Base-by-base conservation (phyloP, 37 sponge, comb jelly and placozoan species). In the Eunapius fragilis region DNA sequence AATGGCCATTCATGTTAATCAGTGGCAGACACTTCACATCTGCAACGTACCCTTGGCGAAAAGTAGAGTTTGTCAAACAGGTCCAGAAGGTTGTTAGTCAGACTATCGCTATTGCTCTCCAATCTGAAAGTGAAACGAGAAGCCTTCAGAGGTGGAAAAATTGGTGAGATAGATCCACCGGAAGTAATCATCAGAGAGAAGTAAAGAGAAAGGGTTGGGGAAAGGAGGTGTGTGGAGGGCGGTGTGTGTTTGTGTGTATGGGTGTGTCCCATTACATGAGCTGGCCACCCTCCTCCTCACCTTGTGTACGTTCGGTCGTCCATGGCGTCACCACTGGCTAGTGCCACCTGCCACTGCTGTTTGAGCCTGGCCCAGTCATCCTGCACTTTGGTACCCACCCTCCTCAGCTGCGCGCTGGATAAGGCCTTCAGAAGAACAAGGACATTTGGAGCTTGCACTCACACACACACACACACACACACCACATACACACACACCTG, bases 41-140 rank as follows among this genome's bases (percentile, higher is more conserved):
- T 35, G 6, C n/a, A 67, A 37, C 88, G 58, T 67, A 88, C 92
- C 72, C 75, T 87, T 25, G 85, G 88, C 0, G 82, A 49, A 41
- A 87, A 80, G 84, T 73, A 92, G 32, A 92, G 85, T 28, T n/a
- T 67, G 30, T 92, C 85, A 88, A 81, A 92, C 26, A 92, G 68
- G 37, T 75, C 68, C n/a, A 70, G 33, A 0, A 92, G 67, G 28
- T 80, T 80, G 10, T 79, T 77, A 3, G 28, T 48, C 31, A 92
- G 85, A 31, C 84, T 78, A 22, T 70, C 47, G 19, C 71, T 80
- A 71, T 71, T 25, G 25, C 80, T 82, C 24, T 78, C 81, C 68
- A 92, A 34, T 38, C 92, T 87, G 73, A 2, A 83, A 31, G 2
- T 0, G 35, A 23, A 48, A 45, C 3, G 32, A 31, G 32, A 73